Conservation (phyloP, 2,113 vertebrate species). For the Carettochelys insculpta region DNA sequence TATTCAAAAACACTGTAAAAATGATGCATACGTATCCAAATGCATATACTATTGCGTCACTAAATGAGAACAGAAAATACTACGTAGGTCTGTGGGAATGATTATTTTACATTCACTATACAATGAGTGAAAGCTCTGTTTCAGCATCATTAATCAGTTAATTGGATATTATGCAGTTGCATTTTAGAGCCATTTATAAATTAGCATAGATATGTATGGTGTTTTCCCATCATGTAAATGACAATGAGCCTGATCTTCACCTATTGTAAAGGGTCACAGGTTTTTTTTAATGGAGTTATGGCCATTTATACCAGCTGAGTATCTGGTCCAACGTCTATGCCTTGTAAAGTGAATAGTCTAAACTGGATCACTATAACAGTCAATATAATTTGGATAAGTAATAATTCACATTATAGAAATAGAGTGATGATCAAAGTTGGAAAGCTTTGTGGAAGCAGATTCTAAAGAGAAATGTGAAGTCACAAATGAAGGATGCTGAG, state of each 20-base stretch:
- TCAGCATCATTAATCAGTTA: neutral
- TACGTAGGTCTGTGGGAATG: neutral
- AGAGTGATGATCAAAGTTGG: neutral
- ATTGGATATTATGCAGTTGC: neutral
- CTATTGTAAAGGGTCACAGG: neutral
- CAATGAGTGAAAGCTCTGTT: neutral
- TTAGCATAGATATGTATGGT: neutral
- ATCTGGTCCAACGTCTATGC: neutral
- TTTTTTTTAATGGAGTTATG: neutral
- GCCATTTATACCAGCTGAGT: neutral
- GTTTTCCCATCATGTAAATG: neutral
- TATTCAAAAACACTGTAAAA: neutral
- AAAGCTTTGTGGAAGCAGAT: neutral
- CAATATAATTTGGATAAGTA: neutral
- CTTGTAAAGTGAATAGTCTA: neutral
- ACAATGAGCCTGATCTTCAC: neutral
- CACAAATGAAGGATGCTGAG: neutral
- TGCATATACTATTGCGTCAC: accelerated
- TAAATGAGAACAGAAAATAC: neutral
- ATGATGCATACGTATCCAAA: neutral
- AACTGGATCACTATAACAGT: neutral
- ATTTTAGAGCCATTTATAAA: neutral
- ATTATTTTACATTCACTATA: neutral
- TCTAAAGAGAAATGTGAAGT: neutral
- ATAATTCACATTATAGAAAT: neutral